Evolutionary conservation across 2,797 vertebrate genomes (phyloP), one percentile per base, ranked within the genome.

Genomic region (Margarornis squamiger): DNA sequence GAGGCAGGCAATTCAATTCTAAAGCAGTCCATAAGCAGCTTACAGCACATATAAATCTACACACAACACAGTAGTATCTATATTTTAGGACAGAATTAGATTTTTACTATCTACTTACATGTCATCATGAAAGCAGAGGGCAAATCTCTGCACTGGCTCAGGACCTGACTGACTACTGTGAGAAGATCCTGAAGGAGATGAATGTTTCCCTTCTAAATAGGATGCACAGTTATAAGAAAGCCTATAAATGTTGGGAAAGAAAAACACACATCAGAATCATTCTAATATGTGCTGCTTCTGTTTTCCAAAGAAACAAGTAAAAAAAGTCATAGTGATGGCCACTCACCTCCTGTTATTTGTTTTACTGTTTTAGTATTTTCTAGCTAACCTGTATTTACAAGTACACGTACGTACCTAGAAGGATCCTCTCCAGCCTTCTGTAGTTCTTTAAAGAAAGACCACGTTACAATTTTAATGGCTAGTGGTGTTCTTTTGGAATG

Each of bases 91-190:
- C 22, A 90, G 14, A 88, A 74, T 32, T 54, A 32, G 22, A 68
- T 45, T 91, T 70, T 43, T 89, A 51, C 26, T 74, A 11, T 20
- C 26, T 51, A 98, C 99, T 99, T 95, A 99, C 99, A 97, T 46
- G 80, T 98, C 98, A 97, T 98, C 98, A 88, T 84, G 98, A 93
- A 99, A 98, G 92, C 97, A 98, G 39, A 99, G 98, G 10, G 98
- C 92, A 96, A 99, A 98, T 89, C 96, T 98, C 62, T 96, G 96
- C 82, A 97, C 86, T 43, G 97, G 97, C 79, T 97, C 97, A 62
- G 89, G 88, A 86, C 97, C 96, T 65, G 93, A 96, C 76, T 96
- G 95, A 90, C 29, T 93, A 36, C 84, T 63, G 12, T 51, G 81
- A 90, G 95, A 91, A 72, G 86, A 93, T 45, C 63, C 84, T n/a